Evolutionary conservation across 2,113 vertebrate genomes (phyloP).

Genomic region (Syngnathus typhle): DNA sequence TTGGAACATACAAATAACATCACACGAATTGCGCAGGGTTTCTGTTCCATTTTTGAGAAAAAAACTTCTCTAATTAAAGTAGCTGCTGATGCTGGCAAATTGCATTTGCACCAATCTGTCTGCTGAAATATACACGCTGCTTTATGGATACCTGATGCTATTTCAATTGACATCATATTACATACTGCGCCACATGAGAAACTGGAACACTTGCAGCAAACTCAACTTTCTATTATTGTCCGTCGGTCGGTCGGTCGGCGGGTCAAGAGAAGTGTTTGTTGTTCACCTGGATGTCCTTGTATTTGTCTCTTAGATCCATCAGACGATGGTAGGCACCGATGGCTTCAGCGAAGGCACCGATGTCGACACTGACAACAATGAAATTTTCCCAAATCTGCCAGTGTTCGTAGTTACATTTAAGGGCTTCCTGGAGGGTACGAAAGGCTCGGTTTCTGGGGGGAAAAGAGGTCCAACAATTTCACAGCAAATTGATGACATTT

Average conservation of each 20-base stretch:
- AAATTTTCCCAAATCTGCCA: constrained; percentile 99
- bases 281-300: constrained; percentile 87
- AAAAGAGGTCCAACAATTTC: not conserved
- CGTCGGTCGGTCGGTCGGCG: too few relatives aligned
- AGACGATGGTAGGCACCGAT: constrained; percentile 92
- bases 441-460: constrained; percentile 83
- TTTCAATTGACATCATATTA: too few relatives aligned
- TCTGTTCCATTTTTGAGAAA: too few relatives aligned
- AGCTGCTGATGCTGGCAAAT: too few relatives aligned
- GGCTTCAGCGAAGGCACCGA: constrained; percentile 89
- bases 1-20: too few relatives aligned
- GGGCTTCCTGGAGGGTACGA: constrained; percentile 88
- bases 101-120: too few relatives aligned
- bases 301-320: constrained; percentile 88
- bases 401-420: constrained; percentile 94
- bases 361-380: constrained; percentile 81
- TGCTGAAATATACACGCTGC: too few relatives aligned
- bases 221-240: too few relatives aligned
- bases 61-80: too few relatives aligned
- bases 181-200: too few relatives aligned
- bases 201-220: too few relatives aligned
- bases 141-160: too few relatives aligned
- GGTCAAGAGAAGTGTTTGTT: not conserved
- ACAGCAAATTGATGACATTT: not conserved
- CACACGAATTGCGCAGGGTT: not conserved